These are phyloP conservation scores for Halcyon chelicuti DNA, from an alignment of 2,797 vertebrate genomes.

Conservation along the genomic window DNA sequence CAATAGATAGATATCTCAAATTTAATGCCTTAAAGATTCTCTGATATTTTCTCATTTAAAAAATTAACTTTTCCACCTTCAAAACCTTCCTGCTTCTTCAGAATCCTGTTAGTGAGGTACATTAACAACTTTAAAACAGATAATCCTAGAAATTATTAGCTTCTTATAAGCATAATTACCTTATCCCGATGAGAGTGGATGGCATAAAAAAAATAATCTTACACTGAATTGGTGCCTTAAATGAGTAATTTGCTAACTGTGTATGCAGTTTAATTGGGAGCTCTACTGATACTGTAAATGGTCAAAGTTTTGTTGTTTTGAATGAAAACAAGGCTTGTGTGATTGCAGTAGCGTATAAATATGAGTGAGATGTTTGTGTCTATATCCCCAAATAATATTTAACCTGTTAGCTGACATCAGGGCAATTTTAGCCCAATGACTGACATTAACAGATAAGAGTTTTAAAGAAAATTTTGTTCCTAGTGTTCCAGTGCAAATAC, in stretches of 20 bases:
- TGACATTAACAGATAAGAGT: neutral
- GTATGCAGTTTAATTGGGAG: neutral
- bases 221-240: neutral
- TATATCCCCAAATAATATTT: neutral
- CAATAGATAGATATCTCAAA: neutral
- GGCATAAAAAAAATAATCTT: neutral
- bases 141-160: neutral
- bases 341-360: rapidly evolving
- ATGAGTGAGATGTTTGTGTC: neutral
- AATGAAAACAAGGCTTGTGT: neutral
- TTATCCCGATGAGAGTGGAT: neutral
- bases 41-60: neutral
- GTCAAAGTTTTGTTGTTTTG: neutral
- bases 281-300: neutral
- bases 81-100: neutral
- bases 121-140: neutral
- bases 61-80: neutral
- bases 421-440: neutral
- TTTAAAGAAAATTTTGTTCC: neutral
- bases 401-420: neutral
- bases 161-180: neutral
- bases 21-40: neutral
- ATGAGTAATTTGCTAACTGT: neutral
- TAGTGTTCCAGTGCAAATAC: neutral
- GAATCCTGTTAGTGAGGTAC: neutral